Percentiles rank a stretch among this genome's conserved stretches.
Evolutionary conservation across 2,888 invertebrate genomes (phyloP).

Genomic region (Leptinotarsa haldemani): DNA sequence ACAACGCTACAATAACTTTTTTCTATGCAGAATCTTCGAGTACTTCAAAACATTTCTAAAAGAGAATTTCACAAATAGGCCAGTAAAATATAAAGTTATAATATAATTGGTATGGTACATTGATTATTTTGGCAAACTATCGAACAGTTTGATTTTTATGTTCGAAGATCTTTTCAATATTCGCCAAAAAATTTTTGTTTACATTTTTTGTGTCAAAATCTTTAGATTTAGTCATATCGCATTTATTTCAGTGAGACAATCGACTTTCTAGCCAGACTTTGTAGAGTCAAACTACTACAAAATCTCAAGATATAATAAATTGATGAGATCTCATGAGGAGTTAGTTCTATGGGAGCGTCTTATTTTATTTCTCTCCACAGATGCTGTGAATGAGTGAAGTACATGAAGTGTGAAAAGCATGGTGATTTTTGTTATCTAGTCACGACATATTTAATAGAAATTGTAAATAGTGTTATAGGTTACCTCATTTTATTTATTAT

Average conservation of each 20-base stretch:
- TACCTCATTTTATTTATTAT: slow-evolving; percentile 45
- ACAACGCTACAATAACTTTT: no score
- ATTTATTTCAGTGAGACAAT: slow-evolving; percentile 6
- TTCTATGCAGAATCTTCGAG: no score
- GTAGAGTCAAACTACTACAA: slow-evolving; percentile 10
- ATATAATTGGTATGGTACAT: background rate
- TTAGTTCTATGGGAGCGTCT: background rate
- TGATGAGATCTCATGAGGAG: background rate
- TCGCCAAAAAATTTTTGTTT: background rate
- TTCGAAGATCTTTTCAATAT: background rate
- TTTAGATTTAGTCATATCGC: background rate
- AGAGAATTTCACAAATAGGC: no score
- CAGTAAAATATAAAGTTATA: no score
- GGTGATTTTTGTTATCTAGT: slow-evolving; percentile 49
- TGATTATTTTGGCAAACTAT: background rate
- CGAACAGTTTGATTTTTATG: background rate
- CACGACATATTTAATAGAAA: slow-evolving; percentile 42
- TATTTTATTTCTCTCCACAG: slow-evolving; percentile 4
- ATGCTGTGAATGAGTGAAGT: slow-evolving; percentile 20
- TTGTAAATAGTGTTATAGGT: slow-evolving; percentile 49
- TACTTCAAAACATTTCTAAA: no score
- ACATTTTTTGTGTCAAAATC: background rate
- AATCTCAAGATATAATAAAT: slow-evolving; percentile 1
- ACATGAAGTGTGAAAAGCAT: slow-evolving; percentile 30
- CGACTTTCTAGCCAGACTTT: slow-evolving; percentile 9